Conservation (phyloP, 2,888 invertebrate species). For the Caenorhabditis imperialis region DNA sequence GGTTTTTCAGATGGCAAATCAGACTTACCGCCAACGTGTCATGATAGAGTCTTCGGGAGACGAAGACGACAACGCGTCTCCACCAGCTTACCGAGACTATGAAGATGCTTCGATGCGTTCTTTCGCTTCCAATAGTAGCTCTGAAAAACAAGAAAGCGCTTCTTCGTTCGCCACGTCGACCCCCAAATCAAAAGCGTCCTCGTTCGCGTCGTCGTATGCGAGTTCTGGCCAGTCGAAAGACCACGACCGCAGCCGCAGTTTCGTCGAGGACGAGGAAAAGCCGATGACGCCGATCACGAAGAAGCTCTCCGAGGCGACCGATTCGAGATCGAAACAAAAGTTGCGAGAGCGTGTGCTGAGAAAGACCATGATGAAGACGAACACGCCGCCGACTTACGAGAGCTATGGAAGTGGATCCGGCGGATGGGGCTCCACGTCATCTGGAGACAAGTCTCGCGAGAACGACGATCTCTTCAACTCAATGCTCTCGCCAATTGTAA, state of each 20-base stretch:
- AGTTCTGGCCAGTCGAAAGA: conserved; percentile 9
- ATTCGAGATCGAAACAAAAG: conserved; percentile 56
- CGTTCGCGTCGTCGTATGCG: background rate
- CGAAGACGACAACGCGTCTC: too few relatives aligned
- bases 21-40: conserved; percentile 2
- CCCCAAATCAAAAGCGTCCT: conserved; percentile 22
- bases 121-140: background rate
- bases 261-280: conserved; percentile 30
- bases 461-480: conserved; percentile 21
- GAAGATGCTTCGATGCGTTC: conserved; percentile 15
- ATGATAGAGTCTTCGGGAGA: conserved; percentile 14
- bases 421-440: conserved; percentile 29
- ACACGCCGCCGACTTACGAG: background rate
- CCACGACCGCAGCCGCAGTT: conserved; percentile 57
- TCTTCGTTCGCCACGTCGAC: conserved; percentile 49
- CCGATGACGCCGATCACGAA: conserved; percentile 57
- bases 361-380: conserved; percentile 38
- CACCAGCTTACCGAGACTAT: too few relatives aligned
- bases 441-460: background rate
- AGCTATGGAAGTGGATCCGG: background rate
- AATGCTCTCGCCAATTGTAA: conserved; percentile 34
- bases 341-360: conserved; percentile 63
- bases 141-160: background rate
- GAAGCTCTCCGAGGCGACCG: conserved; percentile 34
- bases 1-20: background rate